phyloP scores from a whole-genome alignment of 1,140 invertebrate genomes.

The Aleiodes sp. region DNA sequence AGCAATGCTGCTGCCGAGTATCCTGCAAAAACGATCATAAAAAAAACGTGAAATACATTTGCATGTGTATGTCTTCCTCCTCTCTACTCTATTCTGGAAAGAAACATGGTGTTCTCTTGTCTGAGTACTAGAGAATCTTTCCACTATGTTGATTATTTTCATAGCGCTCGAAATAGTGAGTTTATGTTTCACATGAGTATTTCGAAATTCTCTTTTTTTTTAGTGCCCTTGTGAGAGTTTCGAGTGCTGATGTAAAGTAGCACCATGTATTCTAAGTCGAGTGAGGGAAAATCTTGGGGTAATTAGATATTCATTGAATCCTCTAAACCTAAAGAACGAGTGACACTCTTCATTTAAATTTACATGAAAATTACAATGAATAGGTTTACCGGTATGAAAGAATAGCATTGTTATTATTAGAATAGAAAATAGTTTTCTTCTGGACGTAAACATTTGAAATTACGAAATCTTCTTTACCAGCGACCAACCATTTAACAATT shows the following conservation, averaged over 20 bases:
- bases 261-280: not conserved
- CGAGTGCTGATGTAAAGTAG: not conserved
- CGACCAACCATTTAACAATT: no score
- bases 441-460: no score
- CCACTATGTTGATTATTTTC: not conserved
- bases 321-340: no score
- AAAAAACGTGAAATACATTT: not conserved
- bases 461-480: no score
- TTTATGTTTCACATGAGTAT: not conserved
- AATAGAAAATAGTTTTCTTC: no score
- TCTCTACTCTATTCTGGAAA: not conserved
- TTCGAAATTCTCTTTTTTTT: not conserved
- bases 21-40: constrained; percentile 62
- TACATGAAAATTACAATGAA: no score
- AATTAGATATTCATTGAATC: no score
- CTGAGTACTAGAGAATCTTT: not conserved
- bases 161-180: not conserved
- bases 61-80: not conserved
- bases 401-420: no score
- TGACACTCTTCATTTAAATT: no score
- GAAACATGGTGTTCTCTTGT: not conserved
- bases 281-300: not conserved
- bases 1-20: constrained; percentile 77
- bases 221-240: not conserved
- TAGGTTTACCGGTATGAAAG: no score